These are phyloP conservation scores for Abrostola tripartita DNA, from an alignment of 2,888 invertebrate species.

Conservation along the genomic window DNA sequence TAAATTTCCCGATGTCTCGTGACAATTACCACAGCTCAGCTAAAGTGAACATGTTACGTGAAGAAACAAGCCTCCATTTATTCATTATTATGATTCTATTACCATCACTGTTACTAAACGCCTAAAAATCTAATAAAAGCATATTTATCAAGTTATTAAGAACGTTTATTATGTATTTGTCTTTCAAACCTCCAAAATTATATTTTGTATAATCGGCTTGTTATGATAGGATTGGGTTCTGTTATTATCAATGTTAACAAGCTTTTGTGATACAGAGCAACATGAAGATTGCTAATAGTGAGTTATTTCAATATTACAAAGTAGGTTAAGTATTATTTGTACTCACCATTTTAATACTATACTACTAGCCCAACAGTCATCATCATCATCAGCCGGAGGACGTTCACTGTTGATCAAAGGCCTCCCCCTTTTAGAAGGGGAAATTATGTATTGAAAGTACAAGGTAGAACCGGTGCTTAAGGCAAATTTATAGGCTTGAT, in stretches of 20 bases:
- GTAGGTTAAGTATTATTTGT: neutral
- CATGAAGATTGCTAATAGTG: neutral
- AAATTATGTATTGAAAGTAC: too few species aligned
- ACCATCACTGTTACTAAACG: constrained; percentile 1
- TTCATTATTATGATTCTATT: constrained; percentile 29
- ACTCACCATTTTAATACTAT: neutral
- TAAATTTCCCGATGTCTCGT: constrained; percentile 52
- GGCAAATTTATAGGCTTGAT: too few species aligned
- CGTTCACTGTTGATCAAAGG: too few species aligned
- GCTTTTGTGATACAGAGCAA: neutral
- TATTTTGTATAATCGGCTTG: neutral
- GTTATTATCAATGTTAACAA: constrained; percentile 1
- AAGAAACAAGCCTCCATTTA: constrained; percentile 32
- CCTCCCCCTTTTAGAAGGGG: too few species aligned
- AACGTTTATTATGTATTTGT: neutral
- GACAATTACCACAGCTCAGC: constrained; percentile 45
- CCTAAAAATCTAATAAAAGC: neutral
- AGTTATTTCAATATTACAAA: neutral
- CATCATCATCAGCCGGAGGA: too few species aligned
- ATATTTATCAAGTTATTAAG: neutral
- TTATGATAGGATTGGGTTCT: constrained; percentile 3
- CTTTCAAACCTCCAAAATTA: neutral
- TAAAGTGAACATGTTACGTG: constrained; percentile 29
- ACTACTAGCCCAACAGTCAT: too few species aligned
- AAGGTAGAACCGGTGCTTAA: too few species aligned